These are phyloP conservation scores for Drosophila bunnanda DNA, from an alignment of 2,888 invertebrate species.

Conservation along the genomic window DNA sequence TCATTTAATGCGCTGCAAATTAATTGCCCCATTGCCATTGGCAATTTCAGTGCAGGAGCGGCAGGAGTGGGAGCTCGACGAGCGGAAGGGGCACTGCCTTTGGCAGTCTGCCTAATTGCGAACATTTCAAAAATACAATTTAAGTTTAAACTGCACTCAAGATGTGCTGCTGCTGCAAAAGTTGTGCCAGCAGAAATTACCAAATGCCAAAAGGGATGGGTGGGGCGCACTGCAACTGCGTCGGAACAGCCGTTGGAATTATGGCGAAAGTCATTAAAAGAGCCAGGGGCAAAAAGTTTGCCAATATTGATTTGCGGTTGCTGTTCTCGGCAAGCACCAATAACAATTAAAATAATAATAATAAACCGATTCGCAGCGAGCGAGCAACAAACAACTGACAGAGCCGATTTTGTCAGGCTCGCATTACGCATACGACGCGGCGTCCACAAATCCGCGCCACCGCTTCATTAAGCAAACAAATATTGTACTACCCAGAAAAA, in stretches of 20 bases:
- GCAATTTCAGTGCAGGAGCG: slow-evolving; percentile 63
- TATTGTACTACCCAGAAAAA: slow-evolving; percentile 6
- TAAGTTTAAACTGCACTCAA: slow-evolving; percentile 82
- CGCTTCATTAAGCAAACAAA: slow-evolving; percentile 42
- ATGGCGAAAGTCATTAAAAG: slow-evolving; percentile 76
- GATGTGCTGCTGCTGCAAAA: slow-evolving; percentile 59
- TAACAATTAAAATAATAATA: slow-evolving; percentile 55
- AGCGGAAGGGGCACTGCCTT: slow-evolving; percentile 47
- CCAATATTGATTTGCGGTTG: slow-evolving; percentile 77
- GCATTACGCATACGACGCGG: slow-evolving; percentile 58
- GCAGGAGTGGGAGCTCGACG: slow-evolving; percentile 25
- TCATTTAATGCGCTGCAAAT: slow-evolving; percentile 77
- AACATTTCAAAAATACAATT: slow-evolving; percentile 80
- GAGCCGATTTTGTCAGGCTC: slow-evolving; percentile 43
- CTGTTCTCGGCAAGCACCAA: slow-evolving; percentile 53
- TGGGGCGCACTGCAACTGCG: slow-evolving; percentile 50
- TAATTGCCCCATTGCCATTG: slow-evolving; percentile 75
- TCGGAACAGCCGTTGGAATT: slow-evolving; percentile 61
- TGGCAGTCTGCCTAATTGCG: slow-evolving; percentile 81
- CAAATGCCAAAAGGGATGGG: slow-evolving; percentile 65
- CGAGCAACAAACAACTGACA: slow-evolving; percentile 48
- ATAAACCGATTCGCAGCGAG: slow-evolving; percentile 40
- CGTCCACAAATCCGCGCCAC: slow-evolving; percentile 36
- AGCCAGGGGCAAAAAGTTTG: slow-evolving; percentile 58
- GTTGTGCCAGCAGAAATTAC: slow-evolving; percentile 72